Evolutionary conservation across 2,888 invertebrate species (phyloP).

Genomic region (Tipula vernalis): DNA sequence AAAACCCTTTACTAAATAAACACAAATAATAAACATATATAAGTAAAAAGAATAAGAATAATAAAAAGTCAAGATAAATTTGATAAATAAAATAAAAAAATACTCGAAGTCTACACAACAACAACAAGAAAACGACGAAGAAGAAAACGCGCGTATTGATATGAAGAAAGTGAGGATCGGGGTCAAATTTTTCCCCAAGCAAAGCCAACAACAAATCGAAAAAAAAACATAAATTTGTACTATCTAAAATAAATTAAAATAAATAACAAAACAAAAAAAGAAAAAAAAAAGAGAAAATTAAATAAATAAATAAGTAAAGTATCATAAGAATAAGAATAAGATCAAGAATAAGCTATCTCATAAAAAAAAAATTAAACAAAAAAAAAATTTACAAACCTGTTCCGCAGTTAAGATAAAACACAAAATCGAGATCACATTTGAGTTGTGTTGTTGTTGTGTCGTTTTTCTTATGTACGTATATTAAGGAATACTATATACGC

Average conservation of each 20-base stretch:
- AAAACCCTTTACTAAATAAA: background rate
- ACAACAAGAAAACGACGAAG: background rate
- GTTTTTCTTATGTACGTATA: background rate
- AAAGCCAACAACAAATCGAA: background rate
- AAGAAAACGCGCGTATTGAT: background rate
- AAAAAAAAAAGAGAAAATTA: background rate
- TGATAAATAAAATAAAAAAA: background rate
- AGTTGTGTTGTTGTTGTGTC: background rate
- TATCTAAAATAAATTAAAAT: conserved; percentile 4
- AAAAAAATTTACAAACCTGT: background rate
- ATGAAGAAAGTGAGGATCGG: background rate
- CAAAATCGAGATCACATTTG: background rate
- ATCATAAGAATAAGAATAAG: background rate
- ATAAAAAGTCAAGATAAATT: background rate
- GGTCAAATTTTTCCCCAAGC: background rate
- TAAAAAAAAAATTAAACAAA: background rate
- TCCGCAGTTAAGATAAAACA: background rate
- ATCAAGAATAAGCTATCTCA: background rate
- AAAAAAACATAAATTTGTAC: background rate
- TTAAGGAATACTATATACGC: background rate
- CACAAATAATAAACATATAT: background rate
- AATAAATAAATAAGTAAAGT: conserved; percentile 4
- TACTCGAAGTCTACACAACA: background rate
- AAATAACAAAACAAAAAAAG: background rate
- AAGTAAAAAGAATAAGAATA: background rate